phyloP scores from a whole-genome alignment of 1,140 invertebrate species.

The Hesperophylax magnus region DNA sequence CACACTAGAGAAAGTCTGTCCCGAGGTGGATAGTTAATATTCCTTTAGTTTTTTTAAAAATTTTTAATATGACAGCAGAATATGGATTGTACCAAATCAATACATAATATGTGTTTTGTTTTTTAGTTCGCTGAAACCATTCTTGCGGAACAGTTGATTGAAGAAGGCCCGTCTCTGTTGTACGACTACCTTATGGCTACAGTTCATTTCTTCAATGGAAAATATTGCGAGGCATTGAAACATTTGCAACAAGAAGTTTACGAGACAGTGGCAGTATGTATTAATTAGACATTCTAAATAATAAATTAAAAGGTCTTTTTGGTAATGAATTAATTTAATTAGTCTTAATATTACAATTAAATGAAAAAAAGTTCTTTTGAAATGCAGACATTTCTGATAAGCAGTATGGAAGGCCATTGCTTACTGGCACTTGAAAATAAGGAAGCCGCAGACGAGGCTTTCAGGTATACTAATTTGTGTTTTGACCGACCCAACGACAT shows the following conservation, averaged over 20 bases:
- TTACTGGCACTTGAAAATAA: background rate
- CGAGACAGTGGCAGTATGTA: background rate
- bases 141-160: slow-evolving; percentile 18
- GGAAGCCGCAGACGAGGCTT: slow-evolving; percentile 8
- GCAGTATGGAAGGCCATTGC: slow-evolving; percentile 28
- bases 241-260: slow-evolving; percentile 32
- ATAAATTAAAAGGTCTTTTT: too few species aligned
- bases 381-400: slow-evolving; percentile 35
- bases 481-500: slow-evolving; percentile 28
- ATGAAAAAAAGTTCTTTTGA: background rate
- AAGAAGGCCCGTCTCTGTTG: background rate
- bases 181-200: slow-evolving; percentile 32
- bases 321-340: too few species aligned
- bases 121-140: slow-evolving; percentile 38
- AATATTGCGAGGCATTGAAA: slow-evolving; percentile 15
- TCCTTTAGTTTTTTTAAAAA: too few species aligned
- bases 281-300: background rate
- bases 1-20: too few species aligned
- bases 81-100: too few species aligned
- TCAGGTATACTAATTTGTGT: slow-evolving; percentile 30
- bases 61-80: too few species aligned
- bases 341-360: too few species aligned
- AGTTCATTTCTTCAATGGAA: slow-evolving; percentile 32
- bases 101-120: background rate
- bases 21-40: too few species aligned